These are phyloP conservation scores for Nycticebus coucang DNA, from an alignment of 2,113 vertebrate genomes.

Conservation along the genomic window DNA sequence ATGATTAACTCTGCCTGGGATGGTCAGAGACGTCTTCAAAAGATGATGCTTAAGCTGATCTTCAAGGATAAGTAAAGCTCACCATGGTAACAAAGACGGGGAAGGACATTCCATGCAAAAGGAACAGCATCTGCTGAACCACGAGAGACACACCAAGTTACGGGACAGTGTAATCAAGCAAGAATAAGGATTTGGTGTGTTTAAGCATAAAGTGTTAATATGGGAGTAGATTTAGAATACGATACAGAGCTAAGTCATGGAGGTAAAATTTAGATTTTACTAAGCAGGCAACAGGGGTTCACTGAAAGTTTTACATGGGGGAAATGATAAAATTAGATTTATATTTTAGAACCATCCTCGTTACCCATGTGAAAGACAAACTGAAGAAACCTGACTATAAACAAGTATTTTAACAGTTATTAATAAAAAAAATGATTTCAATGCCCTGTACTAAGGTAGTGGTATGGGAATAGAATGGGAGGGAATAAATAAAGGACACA, in stretches of 20 bases:
- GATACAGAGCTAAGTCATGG: not conserved
- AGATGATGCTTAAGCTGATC: not conserved
- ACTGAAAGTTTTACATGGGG: not conserved
- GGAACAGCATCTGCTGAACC: not conserved
- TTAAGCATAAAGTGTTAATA: not conserved
- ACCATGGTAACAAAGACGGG: not conserved
- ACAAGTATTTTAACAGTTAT: constrained; percentile 14
- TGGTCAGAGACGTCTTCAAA: constrained; percentile 1
- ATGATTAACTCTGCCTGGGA: not conserved
- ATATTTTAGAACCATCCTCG: constrained; percentile 4
- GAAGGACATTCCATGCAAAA: not conserved
- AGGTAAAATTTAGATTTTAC: constrained; percentile 33
- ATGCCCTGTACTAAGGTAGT: not conserved
- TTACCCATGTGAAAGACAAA: not conserved
- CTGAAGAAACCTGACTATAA: constrained; percentile 27
- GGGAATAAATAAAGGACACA: not conserved
- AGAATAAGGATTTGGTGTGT: not conserved
- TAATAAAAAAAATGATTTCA: constrained; percentile 7
- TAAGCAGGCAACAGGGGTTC: not conserved
- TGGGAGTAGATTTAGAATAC: not conserved
- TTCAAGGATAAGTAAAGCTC: constrained; percentile 9
- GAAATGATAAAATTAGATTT: constrained; percentile 20
- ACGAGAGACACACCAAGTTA: not conserved
- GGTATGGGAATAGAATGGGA: not conserved
- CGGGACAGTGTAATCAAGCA: not conserved